Evolutionary conservation across 2,888 invertebrate genomes (phyloP).

Genomic region (Luperina testacea): DNA sequence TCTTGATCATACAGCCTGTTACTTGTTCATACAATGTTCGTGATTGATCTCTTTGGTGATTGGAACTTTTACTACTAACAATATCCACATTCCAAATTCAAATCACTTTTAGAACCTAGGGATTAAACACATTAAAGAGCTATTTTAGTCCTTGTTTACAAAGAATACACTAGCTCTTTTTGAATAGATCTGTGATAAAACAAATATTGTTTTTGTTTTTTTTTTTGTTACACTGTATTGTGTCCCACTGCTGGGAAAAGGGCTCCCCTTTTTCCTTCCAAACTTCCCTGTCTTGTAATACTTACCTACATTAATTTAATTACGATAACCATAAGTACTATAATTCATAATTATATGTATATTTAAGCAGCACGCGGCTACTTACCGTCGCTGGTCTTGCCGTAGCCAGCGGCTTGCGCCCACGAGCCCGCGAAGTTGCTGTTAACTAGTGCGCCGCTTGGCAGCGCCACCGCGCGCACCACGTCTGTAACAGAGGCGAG

Average conservation of each 20-base stretch:
- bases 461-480: slow-evolving; percentile 67
- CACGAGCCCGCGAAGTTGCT: slow-evolving; percentile 64
- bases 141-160: no score
- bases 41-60: no score
- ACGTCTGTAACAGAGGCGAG: slow-evolving; percentile 64
- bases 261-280: no score
- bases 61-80: no score
- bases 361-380: background rate
- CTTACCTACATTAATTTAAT: background rate
- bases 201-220: background rate
- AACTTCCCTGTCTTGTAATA: no score
- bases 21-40: no score
- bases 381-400: slow-evolving; percentile 69
- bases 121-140: no score
- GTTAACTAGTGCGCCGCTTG: slow-evolving; percentile 59
- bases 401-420: slow-evolving; percentile 71
- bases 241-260: background rate
- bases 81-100: no score
- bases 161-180: no score
- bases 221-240: background rate
- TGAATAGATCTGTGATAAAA: no score
- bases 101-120: no score
- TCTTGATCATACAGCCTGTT: no score
- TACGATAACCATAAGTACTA: background rate
- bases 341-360: background rate